These are phyloP conservation scores for Melanotaenia duboulayi DNA, from an alignment of 2,113 vertebrate genomes.

Conservation along the genomic window DNA sequence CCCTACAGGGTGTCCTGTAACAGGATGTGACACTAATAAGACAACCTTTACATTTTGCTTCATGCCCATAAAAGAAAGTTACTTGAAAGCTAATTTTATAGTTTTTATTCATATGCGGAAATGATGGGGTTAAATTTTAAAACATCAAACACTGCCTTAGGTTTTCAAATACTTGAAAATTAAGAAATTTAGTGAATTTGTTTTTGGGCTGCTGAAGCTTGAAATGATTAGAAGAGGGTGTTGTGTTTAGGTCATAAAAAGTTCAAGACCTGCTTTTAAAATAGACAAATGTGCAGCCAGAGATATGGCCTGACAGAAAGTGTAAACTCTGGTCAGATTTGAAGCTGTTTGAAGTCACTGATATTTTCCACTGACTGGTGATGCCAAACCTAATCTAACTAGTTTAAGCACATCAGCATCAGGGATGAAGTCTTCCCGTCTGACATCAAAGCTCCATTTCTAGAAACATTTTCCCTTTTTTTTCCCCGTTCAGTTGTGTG, in stretches of 20 bases:
- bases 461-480: constrained; percentile 26
- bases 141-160: too few relatives aligned
- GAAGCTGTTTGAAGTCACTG: constrained; percentile 57
- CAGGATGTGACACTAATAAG: too few relatives aligned
- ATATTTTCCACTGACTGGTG: constrained; percentile 42
- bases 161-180: too few relatives aligned
- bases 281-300: constrained; percentile 12
- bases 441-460: constrained; percentile 62
- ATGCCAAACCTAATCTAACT: constrained; percentile 42
- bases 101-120: too few relatives aligned
- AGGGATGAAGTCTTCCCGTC: constrained; percentile 31
- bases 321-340: constrained; percentile 30
- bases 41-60: too few relatives aligned
- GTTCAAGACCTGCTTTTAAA: constrained; percentile 4
- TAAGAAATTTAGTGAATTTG: too few relatives aligned
- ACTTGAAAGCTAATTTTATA: too few relatives aligned
- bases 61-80: too few relatives aligned
- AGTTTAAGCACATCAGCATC: constrained; percentile 40
- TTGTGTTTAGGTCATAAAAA: constrained; percentile 13
- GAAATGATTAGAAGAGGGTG: not conserved
- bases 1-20: too few relatives aligned
- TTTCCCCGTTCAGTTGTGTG: constrained; percentile 33
- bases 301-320: constrained; percentile 13
- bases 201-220: too few relatives aligned
- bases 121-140: too few relatives aligned